These are phyloP conservation scores for Muraenolepis orangiensis DNA, from an alignment of 2,797 vertebrate species.

Conservation along the genomic window DNA sequence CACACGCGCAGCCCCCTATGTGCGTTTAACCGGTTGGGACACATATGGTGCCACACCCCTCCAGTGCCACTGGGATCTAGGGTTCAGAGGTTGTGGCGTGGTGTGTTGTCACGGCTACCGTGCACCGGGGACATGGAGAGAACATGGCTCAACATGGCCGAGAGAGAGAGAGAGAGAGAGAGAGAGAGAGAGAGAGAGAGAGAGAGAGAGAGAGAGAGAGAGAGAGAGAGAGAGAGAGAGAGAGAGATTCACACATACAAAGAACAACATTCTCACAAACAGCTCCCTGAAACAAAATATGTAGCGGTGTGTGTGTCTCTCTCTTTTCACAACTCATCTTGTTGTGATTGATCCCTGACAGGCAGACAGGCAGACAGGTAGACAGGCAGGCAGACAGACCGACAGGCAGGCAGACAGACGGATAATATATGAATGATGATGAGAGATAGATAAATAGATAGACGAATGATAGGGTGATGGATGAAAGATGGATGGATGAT, in stretches of 20 bases:
- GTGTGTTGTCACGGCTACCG: background rate
- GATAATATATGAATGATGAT: too few relatives aligned
- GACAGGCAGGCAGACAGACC: constrained; percentile 1
- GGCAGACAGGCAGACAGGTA: background rate
- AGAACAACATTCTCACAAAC: too few relatives aligned
- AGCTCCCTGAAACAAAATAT: too few relatives aligned
- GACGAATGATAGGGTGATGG: too few relatives aligned
- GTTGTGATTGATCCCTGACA: too few relatives aligned
- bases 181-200: background rate
- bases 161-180: background rate
- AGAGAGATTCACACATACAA: background rate
- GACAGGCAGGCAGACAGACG: too few relatives aligned
- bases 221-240: too few relatives aligned
- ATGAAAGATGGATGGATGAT: too few relatives aligned
- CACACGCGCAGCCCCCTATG: background rate
- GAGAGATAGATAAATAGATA: too few relatives aligned
- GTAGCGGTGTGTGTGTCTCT: background rate
- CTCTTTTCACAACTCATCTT: too few relatives aligned
- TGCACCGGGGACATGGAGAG: background rate
- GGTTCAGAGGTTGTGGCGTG: background rate
- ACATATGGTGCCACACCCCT: background rate
- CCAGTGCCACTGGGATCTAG: background rate
- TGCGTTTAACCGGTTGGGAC: background rate
- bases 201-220: background rate
- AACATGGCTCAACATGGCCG: background rate